Evolutionary conservation across 1,140 invertebrate genomes (phyloP).

Genomic region (Anoplophora glabripennis): DNA sequence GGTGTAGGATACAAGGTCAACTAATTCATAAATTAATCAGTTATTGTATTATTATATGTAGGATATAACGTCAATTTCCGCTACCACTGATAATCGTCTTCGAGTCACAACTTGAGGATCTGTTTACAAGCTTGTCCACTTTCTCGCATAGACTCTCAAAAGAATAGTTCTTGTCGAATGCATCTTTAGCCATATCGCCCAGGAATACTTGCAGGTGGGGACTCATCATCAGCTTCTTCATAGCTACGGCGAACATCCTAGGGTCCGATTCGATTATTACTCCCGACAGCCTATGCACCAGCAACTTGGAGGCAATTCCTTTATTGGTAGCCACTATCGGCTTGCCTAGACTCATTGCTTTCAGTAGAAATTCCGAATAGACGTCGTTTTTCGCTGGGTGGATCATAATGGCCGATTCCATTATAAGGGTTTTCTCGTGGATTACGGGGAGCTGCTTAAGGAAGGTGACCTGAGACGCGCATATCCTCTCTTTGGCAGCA

Average conservation of each 20-base stretch:
- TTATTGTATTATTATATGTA: too few species aligned
- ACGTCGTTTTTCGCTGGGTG: conserved; percentile 38
- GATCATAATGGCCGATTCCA: conserved; percentile 33
- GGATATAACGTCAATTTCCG: too few species aligned
- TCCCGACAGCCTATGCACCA: conserved; percentile 39
- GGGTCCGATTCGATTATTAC: conserved; percentile 38
- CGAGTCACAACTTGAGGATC: too few species aligned
- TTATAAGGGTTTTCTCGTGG: conserved; percentile 42
- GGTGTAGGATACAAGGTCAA: too few species aligned
- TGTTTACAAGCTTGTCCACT: conserved; percentile 5
- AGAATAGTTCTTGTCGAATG: conserved; percentile 27
- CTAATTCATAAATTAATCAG: not conserved
- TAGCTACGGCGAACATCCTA: conserved; percentile 36
- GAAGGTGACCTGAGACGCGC: conserved; percentile 40
- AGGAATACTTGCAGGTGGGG: conserved; percentile 29
- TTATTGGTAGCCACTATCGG: conserved; percentile 39
- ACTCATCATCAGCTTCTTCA: conserved; percentile 34
- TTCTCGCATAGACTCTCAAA: conserved; percentile 25
- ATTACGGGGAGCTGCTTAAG: conserved; percentile 36
- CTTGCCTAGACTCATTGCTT: conserved; percentile 36
- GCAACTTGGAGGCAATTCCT: conserved; percentile 35
- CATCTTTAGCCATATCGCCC: conserved; percentile 30
- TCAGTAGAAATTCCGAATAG: conserved; percentile 36
- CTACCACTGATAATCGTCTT: too few species aligned
- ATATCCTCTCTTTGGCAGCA: conserved; percentile 30